A percentile compares a stretch with the other conserved stretches of the same genome.
Evolutionary conservation across 2,888 invertebrate genomes (phyloP).

Genomic region (Julus scandinavius): DNA sequence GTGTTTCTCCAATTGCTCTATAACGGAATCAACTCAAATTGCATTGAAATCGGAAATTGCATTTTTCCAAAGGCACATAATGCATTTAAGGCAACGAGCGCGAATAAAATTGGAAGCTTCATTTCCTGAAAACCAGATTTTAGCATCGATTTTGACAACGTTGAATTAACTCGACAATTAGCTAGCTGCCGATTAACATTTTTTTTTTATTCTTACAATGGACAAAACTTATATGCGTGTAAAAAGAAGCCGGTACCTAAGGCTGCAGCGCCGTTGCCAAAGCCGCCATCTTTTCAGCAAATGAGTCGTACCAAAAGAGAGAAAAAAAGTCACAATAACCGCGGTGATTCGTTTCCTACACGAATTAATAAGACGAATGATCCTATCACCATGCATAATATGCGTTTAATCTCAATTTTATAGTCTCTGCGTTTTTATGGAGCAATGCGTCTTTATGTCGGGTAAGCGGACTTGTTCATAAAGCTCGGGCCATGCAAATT

Average conservation of each 20-base stretch:
- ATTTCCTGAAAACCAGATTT: constrained; percentile 8
- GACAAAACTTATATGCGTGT: neutral
- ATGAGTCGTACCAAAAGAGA: neutral
- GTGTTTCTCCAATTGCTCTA: constrained; percentile 10
- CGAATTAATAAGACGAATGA: neutral
- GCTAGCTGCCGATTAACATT: neutral
- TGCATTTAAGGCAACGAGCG: neutral
- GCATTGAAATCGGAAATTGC: constrained; percentile 19
- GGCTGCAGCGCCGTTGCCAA: neutral
- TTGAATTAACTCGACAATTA: constrained; percentile 8
- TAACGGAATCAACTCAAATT: constrained; percentile 26
- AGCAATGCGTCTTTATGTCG: neutral
- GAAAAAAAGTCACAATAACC: neutral
- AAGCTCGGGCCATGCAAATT: neutral
- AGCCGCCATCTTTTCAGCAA: neutral
- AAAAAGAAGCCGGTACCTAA: neutral
- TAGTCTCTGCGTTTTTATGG: neutral
- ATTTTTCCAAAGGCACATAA: neutral
- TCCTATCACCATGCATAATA: neutral
- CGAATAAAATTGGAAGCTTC: neutral
- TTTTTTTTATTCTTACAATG: neutral
- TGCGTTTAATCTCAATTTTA: neutral
- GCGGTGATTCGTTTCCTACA: neutral
- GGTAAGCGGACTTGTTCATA: neutral
- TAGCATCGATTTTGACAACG: constrained; percentile 16